phyloP scores from a whole-genome alignment of 2,113 vertebrate genomes.

The Hippocampus abdominalis region DNA sequence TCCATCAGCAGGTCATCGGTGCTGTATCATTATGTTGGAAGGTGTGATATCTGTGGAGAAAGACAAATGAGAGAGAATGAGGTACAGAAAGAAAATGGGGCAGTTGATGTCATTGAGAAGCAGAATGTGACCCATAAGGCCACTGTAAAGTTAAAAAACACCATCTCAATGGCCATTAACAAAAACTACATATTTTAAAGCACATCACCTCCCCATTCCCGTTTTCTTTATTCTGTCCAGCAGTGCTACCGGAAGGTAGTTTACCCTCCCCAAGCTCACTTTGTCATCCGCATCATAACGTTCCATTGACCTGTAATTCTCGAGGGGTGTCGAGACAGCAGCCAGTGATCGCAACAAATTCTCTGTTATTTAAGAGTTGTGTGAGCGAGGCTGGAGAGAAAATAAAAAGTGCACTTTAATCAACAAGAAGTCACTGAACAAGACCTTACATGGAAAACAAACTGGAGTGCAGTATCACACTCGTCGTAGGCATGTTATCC shows the following conservation, averaged over 20 bases:
- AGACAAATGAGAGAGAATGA: conserved; percentile 10
- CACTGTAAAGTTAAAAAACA: conserved; percentile 38
- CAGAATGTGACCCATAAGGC: conserved; percentile 33
- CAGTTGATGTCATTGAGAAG: conserved; percentile 40
- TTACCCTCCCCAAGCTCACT: conserved; percentile 15
- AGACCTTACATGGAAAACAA: conserved; percentile 30
- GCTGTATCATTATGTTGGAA: conserved; percentile 35
- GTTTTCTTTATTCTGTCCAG: conserved; percentile 8
- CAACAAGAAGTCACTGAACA: conserved; percentile 19
- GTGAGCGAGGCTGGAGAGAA: conserved; percentile 27
- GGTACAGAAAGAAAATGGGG: conserved; percentile 5
- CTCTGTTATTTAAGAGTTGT: conserved; percentile 27
- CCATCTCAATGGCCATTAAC: conserved; percentile 22
- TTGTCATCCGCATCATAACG: conserved; percentile 31
- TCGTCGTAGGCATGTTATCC: conserved; percentile 22
- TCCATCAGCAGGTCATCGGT: conserved; percentile 7
- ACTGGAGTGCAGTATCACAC: conserved; percentile 18
- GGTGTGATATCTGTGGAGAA: conserved; percentile 22
- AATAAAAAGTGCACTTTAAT: conserved; percentile 24
- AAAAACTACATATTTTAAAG: conserved; percentile 39
- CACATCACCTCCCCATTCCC: conserved; percentile 9
- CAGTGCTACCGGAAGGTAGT: conserved; percentile 8
- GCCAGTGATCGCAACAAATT: conserved; percentile 22
- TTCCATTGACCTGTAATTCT: conserved; percentile 1
- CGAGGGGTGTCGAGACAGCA: conserved; percentile 12